Conservation (phyloP, 1,140 invertebrate genomes). For the Ruditapes philippinarum region DNA sequence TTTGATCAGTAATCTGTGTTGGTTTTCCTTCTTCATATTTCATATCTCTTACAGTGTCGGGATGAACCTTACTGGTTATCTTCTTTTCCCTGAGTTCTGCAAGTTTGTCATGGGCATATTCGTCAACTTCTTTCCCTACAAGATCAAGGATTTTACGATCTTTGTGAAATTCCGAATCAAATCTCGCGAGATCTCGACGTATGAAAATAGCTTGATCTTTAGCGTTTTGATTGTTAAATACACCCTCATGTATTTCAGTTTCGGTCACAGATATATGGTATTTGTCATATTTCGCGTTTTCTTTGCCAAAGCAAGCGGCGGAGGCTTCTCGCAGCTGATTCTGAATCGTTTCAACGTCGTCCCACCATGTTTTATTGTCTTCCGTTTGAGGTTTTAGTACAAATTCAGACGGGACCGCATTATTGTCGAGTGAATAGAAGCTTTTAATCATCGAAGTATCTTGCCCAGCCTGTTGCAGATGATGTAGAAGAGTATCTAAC, state of each 20-base stretch:
- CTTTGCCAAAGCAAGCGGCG: slow-evolving; percentile 10
- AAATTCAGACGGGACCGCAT: slow-evolving; percentile 47
- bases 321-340: slow-evolving; percentile 32
- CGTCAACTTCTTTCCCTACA: slow-evolving; percentile 11
- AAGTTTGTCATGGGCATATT: slow-evolving; percentile 33
- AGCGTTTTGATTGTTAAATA: slow-evolving; percentile 13
- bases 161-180: slow-evolving; percentile 40
- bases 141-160: slow-evolving; percentile 51
- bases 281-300: slow-evolving; percentile 23
- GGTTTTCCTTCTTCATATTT: background rate
- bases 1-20: background rate
- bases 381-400: slow-evolving; percentile 43
- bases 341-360: slow-evolving; percentile 30
- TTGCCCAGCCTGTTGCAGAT: slow-evolving; percentile 42
- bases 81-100: slow-evolving; percentile 32
- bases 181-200: slow-evolving; percentile 25
- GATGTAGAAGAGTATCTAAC: slow-evolving; percentile 17
- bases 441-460: slow-evolving; percentile 20
- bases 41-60: background rate
- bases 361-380: slow-evolving; percentile 40
- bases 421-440: slow-evolving; percentile 42
- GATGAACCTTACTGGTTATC: background rate
- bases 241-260: slow-evolving; percentile 60
- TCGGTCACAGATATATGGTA: slow-evolving; percentile 58
- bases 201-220: slow-evolving; percentile 25